Evolutionary conservation across 2,888 invertebrate genomes (phyloP), one percentile per base, ranked within the genome.

Genomic region (Nineta flava): DNA sequence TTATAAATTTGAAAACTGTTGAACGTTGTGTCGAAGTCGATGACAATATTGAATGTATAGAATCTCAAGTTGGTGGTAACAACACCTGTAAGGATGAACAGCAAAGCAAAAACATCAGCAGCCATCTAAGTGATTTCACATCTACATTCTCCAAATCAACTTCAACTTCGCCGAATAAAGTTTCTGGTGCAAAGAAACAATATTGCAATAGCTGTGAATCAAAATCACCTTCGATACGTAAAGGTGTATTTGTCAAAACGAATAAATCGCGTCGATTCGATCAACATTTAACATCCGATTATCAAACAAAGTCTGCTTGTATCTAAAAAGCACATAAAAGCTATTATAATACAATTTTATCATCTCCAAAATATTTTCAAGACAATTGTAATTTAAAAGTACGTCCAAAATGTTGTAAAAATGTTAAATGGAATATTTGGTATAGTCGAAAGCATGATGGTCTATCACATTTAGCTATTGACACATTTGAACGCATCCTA

Each of bases 381-480:
- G 26, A 26, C 2, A 26, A 26, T 26, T 26, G 26, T 26, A 26
- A 26, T 26, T 7, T 26, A 6, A 26, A 26, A 26, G 26, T 3
- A 2, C 26, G 4, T 26, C 4, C 26, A 26, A 26, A 26, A 26
- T 26, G 6, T 26, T 7, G 7, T 26, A 5, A 48, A 41, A 41
- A 40, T 13, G 41, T 19, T 15, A 31, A 40, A n/a, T 19, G 21
- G 21, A 31, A 41, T 40, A 31, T 41, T 10, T 49, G 44, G 49
- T 49, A 49, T 17, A 45, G 35, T 19, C 17, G 32, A 35, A 44
- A 45, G n/a, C 44, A 32, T 5, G 66, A 70, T 3, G 70, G 70
- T 10, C 66, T 69, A 64, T 71, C 71, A 70, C 70, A 70, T 52
- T 68, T 71, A 51, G 69, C 70, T 10, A 64, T 67, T 2, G 70